Evolutionary conservation across 2,113 vertebrate species (phyloP).

Genomic region (Delphinus delphis): DNA sequence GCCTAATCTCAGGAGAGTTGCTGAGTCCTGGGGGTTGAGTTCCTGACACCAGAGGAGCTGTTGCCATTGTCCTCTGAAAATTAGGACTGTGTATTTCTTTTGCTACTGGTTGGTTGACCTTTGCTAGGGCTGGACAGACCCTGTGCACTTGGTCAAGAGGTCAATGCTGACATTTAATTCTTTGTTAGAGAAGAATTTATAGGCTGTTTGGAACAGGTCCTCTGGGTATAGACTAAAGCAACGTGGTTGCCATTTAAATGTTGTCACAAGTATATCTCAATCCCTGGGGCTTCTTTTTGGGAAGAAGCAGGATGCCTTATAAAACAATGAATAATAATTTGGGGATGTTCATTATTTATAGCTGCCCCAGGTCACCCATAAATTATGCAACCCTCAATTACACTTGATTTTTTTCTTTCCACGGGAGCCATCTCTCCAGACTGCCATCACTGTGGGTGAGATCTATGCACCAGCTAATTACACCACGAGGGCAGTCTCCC

Average conservation of each 20-base stretch:
- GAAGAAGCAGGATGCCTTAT: constrained; percentile 43
- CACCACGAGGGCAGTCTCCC: background rate
- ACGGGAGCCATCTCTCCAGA: background rate
- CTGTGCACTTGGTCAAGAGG: background rate
- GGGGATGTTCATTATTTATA: constrained; percentile 75
- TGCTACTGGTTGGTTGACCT: background rate
- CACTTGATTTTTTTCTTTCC: constrained; percentile 43
- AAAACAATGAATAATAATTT: constrained; percentile 68
- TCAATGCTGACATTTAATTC: background rate
- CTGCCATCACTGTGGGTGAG: background rate
- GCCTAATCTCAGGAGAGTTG: background rate
- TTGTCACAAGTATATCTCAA: constrained; percentile 26
- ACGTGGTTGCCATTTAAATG: constrained; percentile 54
- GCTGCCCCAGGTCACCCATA: constrained; percentile 57
- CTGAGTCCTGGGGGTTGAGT: background rate
- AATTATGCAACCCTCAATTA: constrained; percentile 70
- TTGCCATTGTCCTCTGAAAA: background rate
- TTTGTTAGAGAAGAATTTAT: background rate
- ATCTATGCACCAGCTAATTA: background rate
- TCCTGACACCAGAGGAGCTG: background rate
- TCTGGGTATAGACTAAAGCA: background rate
- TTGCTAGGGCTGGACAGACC: background rate
- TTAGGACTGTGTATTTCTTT: background rate
- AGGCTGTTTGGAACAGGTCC: background rate
- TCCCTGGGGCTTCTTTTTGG: constrained; percentile 55